phyloP scores from a whole-genome alignment of 2,888 invertebrate species.

The Selenia dentaria region DNA sequence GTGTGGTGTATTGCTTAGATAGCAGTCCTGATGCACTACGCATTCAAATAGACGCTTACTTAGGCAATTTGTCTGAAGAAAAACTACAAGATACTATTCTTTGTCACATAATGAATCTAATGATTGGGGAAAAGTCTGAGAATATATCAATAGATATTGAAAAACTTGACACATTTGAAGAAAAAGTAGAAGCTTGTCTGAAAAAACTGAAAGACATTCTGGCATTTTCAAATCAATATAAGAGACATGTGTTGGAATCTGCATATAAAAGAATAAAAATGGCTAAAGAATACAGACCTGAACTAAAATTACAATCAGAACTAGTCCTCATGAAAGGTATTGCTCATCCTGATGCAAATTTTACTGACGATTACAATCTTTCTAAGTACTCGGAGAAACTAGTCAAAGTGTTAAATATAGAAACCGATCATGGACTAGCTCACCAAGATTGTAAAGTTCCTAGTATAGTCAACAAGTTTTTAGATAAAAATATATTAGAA shows the following conservation, averaged over 20 bases:
- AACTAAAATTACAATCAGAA: slow-evolving; percentile 42
- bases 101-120: slow-evolving; percentile 44
- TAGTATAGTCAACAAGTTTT: slow-evolving; percentile 42
- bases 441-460: slow-evolving; percentile 40
- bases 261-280: slow-evolving; percentile 43
- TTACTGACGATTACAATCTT: slow-evolving; percentile 43
- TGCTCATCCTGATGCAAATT: slow-evolving; percentile 35
- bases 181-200: slow-evolving; percentile 42
- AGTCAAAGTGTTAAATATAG: slow-evolving; percentile 39
- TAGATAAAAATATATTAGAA: slow-evolving; percentile 41
- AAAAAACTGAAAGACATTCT: slow-evolving; percentile 33
- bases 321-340: slow-evolving; percentile 44
- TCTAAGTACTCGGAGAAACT: slow-evolving; percentile 42
- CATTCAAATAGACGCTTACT: slow-evolving; percentile 42
- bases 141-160: too few relatives aligned
- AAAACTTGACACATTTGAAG: too few relatives aligned
- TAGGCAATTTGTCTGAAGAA: slow-evolving; percentile 40
- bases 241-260: slow-evolving; percentile 39
- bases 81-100: slow-evolving; percentile 44
- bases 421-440: slow-evolving; percentile 39
- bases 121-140: slow-evolving; percentile 46
- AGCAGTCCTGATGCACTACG: slow-evolving; percentile 50
- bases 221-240: slow-evolving; percentile 42
- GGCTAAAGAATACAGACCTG: slow-evolving; percentile 39
- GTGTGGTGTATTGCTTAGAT: slow-evolving; percentile 50